Evolutionary conservation across 2,797 vertebrate species (phyloP), one percentile per base, ranked within the genome.

Genomic region (Potorous gilbertii): DNA sequence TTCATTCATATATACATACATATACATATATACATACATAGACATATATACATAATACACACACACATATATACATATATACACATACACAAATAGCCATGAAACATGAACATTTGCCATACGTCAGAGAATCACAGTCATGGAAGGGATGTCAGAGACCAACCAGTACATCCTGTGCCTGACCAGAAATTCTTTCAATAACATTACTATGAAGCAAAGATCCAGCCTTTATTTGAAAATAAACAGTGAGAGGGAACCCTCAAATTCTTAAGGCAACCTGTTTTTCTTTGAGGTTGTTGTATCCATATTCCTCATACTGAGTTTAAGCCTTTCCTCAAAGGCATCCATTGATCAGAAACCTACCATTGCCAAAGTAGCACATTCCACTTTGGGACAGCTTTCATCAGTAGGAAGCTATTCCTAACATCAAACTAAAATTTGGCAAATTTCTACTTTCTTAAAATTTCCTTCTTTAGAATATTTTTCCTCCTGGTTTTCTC

Each of bases 1-100:
- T 74, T 74, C 66, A 66, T 66, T 66, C 14, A 14, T 66, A 6
- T 66, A 34, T 13, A 66, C 13, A 13, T 11, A 59, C 12, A 12
- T 28, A 29, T 2, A 8, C 57, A 31, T 31, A 9, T 1, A n/a
- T 18, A n/a, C 4, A 66, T 4, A 18, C 2, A 57, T 1, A 16
- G 1, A 62, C 13, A n/a, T 13, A 13, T 3, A 34, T 0, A 13
- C 12, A 34, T 24, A 0, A 24, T 59, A 59, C 0, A 29, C 1
- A 56, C 0, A 28, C 28, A 28, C 1, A 11, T 28, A 57, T 3
- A 0, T 57, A 56, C 0, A 27, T 57, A 28, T 57, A 57, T 11
- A 11, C 27, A 28, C 27, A 56, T 1, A 59, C 16, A 59, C 11
- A 59, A 12, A 62, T 62, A 31, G 13, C 29, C 11, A 66, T n/a